Percentiles rank a stretch among this genome's conserved stretches.
Conservation (phyloP, 2,797 vertebrate genomes). For the Sebastes cheni region DNA sequence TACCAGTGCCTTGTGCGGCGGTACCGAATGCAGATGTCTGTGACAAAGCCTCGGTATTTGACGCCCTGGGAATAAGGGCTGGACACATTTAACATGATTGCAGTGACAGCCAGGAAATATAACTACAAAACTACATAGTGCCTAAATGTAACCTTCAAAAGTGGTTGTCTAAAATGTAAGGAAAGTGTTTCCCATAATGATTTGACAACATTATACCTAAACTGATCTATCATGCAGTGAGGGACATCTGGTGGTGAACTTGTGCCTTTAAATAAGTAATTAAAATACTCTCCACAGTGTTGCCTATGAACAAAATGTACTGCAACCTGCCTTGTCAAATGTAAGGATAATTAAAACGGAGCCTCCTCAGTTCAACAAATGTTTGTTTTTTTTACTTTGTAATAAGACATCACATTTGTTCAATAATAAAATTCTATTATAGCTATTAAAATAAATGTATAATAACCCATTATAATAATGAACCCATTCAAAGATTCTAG, state of each 20-base stretch:
- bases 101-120: background rate
- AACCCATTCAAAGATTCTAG: background rate
- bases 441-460: background rate
- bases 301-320: background rate
- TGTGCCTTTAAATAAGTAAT: background rate
- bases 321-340: background rate
- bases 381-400: background rate
- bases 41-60: no score
- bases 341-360: background rate
- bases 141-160: background rate
- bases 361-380: background rate
- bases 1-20: no score
- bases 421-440: background rate
- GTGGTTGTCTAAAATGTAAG: background rate
- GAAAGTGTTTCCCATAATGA: background rate
- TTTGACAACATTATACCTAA: background rate
- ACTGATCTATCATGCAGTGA: background rate
- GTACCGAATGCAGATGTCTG: no score
- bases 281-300: background rate
- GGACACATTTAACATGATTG: background rate
- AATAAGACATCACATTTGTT: background rate
- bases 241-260: constrained; percentile 49
- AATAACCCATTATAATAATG: background rate
- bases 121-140: background rate
- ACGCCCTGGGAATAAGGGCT: no score